These are phyloP conservation scores for Crocuta crocuta DNA, from an alignment of 2,113 vertebrate species.

Conservation along the genomic window DNA sequence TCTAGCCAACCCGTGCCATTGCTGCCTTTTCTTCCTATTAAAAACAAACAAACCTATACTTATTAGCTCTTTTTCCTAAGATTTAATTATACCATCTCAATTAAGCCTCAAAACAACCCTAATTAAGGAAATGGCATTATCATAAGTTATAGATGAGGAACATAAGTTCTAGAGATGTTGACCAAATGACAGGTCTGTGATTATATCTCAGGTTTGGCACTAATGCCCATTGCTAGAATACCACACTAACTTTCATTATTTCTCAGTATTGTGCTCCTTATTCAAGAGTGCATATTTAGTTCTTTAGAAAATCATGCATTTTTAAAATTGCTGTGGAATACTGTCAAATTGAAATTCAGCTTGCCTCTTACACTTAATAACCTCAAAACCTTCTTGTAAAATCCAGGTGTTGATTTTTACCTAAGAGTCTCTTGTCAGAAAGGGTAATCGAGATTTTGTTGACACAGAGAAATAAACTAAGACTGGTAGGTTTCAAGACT, in stretches of 20 bases:
- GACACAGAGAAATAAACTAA: neutral
- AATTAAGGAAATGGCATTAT: neutral
- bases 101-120: neutral
- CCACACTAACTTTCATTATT: neutral
- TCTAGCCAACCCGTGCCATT: neutral
- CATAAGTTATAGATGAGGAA: neutral
- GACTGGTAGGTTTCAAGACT: neutral
- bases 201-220: neutral
- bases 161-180: neutral
- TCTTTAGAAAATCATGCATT: conserved; percentile 12
- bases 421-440: conserved; percentile 6
- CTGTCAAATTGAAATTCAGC: conserved; percentile 22
- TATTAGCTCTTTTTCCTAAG: neutral
- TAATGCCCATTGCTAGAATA: neutral
- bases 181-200: neutral
- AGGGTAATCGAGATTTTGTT: neutral
- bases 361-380: neutral
- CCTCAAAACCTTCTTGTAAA: neutral
- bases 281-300: neutral
- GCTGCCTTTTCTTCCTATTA: neutral
- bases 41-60: neutral
- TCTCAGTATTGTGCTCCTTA: neutral
- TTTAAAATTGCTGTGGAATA: conserved; percentile 27
- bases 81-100: neutral
- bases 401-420: conserved; percentile 55